A percentile compares a stretch with the other conserved stretches of the same genome.
phyloP scores from a whole-genome alignment of 1,140 invertebrate genomes.

The Ditylenchus dipsaci region DNA sequence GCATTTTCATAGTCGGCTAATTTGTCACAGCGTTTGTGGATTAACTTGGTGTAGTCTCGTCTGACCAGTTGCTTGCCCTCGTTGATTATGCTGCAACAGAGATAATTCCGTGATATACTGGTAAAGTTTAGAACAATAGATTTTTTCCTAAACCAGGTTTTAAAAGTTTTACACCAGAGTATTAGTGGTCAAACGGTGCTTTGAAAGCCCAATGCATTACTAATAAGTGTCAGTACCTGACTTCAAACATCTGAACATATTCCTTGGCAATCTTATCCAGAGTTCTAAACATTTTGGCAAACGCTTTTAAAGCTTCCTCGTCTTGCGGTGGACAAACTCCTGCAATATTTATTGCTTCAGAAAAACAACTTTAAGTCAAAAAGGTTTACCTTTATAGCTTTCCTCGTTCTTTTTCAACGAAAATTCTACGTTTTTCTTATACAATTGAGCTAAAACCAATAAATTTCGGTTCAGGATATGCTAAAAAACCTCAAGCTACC shows the following conservation, averaged over 20 bases:
- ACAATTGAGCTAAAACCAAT: conserved; percentile 23
- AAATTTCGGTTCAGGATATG: not conserved
- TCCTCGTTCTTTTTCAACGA: conserved; percentile 34
- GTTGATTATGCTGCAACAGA: conserved; percentile 15
- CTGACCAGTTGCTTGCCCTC: conserved; percentile 22
- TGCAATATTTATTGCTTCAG: not conserved
- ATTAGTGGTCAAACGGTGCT: no score
- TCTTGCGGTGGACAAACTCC: conserved; percentile 15
- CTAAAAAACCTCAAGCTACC: not conserved
- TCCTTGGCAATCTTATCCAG: conserved; percentile 17
- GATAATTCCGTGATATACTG: no score
- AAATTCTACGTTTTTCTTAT: conserved; percentile 31
- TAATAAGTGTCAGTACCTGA: no score
- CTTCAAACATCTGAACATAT: conserved; percentile 9
- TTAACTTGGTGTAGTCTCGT: conserved; percentile 41
- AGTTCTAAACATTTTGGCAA: conserved; percentile 16
- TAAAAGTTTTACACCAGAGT: no score
- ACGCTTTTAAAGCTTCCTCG: conserved; percentile 17
- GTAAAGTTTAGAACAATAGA: no score
- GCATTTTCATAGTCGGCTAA: conserved; percentile 45
- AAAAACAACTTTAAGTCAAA: not conserved
- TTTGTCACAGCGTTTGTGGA: conserved; percentile 49
- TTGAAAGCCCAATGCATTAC: no score
- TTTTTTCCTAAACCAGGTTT: no score
- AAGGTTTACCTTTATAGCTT: conserved; percentile 18